A percentile compares a stretch with the other conserved stretches of the same genome.
Conservation (phyloP, 2,113 vertebrate genomes). For the Toxostoma redivivum region DNA sequence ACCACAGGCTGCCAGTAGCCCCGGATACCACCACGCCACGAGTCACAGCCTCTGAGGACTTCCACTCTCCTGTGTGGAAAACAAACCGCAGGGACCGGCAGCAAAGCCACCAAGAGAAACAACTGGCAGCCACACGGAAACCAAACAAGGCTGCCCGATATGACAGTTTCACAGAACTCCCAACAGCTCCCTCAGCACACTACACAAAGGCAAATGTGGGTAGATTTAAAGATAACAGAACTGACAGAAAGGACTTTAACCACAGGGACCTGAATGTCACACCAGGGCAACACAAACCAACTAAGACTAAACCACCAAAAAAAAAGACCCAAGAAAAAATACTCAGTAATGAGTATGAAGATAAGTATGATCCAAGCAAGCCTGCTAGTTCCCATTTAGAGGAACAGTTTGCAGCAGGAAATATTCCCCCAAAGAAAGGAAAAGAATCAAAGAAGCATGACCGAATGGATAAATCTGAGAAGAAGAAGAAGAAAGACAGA, state of each 20-base stretch:
- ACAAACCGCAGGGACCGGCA: constrained; percentile 74
- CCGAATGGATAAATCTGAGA: constrained; percentile 78
- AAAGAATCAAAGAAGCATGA: constrained; percentile 80
- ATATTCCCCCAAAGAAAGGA: constrained; percentile 71
- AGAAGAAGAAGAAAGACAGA: constrained; percentile 88
- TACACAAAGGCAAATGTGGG: constrained; percentile 59
- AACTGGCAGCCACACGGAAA: constrained; percentile 17
- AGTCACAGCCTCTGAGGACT: constrained; percentile 67
- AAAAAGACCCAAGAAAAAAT: constrained; percentile 81
- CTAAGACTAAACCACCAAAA: constrained; percentile 77
- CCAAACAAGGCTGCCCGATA: constrained; percentile 62
- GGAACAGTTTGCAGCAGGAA: constrained; percentile 67
- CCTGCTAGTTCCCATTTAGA: constrained; percentile 73
- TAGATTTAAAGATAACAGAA: constrained; percentile 83
- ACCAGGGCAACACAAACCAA: constrained; percentile 74
- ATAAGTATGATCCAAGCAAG: constrained; percentile 75
- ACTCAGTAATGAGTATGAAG: constrained; percentile 86
- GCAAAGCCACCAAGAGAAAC: constrained; percentile 34
- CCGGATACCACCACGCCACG: constrained; percentile 44
- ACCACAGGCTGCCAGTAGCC: constrained; percentile 58
- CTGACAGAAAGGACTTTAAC: constrained; percentile 76
- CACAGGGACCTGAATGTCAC: constrained; percentile 64
- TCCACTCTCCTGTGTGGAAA: constrained; percentile 66
- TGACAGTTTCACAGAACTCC: constrained; percentile 38
- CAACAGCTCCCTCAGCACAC: constrained; percentile 58